phyloP scores from a whole-genome alignment of 2,797 vertebrate species.

The Pelodytes ibericus region DNA sequence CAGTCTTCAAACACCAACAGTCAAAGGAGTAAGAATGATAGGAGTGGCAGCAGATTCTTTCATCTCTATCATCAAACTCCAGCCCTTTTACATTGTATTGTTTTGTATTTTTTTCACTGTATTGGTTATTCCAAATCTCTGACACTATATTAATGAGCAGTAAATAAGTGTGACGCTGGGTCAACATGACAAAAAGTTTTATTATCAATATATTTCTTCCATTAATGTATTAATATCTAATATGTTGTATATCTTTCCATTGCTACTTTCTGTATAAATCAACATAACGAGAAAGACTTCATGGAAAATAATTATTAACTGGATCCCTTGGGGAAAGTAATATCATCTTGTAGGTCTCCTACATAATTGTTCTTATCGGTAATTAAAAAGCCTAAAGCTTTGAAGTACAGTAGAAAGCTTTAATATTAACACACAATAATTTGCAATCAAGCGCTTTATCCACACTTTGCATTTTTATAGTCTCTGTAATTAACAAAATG shows the following conservation, averaged over 20 bases:
- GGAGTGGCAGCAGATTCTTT: too few relatives aligned
- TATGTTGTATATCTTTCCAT: too few relatives aligned
- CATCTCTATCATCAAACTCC: too few relatives aligned
- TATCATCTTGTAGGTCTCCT: not conserved
- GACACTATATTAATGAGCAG: too few relatives aligned
- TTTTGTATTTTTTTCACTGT: too few relatives aligned
- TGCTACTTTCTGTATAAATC: not conserved
- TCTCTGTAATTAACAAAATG: not conserved
- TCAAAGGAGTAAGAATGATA: too few relatives aligned
- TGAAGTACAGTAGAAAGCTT: not conserved
- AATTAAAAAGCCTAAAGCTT: slow-evolving; percentile 10
- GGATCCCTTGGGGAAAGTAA: not conserved
- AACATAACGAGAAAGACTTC: not conserved
- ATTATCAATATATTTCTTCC: not conserved
- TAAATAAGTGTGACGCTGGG: too few relatives aligned
- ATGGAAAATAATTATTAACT: slow-evolving; percentile 10
- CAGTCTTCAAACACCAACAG: too few relatives aligned
- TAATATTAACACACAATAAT: not conserved
- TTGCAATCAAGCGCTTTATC: not conserved
- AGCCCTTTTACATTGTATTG: too few relatives aligned
- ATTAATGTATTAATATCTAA: not conserved
- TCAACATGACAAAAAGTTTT: not conserved
- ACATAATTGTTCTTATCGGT: slow-evolving; percentile 17
- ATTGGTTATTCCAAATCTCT: too few relatives aligned
- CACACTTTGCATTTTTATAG: not conserved